A percentile compares a stretch with the other conserved stretches of the same genome.
phyloP scores from a whole-genome alignment of 2,797 vertebrate genomes.

The Eleutherodactylus coqui region DNA sequence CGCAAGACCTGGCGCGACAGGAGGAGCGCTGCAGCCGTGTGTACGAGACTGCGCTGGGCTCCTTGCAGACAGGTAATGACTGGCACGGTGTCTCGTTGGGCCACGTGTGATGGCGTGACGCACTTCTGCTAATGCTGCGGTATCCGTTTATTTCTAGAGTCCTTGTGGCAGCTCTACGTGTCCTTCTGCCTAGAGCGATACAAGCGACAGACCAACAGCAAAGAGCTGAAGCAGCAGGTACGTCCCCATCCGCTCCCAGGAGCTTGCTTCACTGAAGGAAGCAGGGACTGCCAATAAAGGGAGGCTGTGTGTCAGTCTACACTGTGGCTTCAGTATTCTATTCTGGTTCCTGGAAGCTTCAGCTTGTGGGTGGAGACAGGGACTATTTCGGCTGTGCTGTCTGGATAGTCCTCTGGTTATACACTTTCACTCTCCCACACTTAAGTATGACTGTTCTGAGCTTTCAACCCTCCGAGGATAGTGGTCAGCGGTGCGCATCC shows the following conservation, averaged over 20 bases:
- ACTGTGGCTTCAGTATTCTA: background rate
- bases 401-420: too few species aligned
- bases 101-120: too few species aligned
- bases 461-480: too few species aligned
- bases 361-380: background rate
- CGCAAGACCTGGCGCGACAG: slow-evolving; percentile 75
- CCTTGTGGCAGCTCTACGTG: slow-evolving; percentile 90
- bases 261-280: too few species aligned
- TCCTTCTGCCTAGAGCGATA: slow-evolving; percentile 86
- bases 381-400: too few species aligned
- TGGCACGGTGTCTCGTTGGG: too few species aligned
- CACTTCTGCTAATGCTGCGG: background rate
- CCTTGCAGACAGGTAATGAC: slow-evolving; percentile 80
- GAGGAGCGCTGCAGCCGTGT: slow-evolving; percentile 88
- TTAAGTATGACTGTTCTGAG: too few species aligned
- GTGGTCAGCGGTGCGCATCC: too few species aligned
- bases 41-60: slow-evolving; percentile 87
- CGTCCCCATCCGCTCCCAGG: background rate
- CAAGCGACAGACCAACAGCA: slow-evolving; percentile 88
- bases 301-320: background rate
- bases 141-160: slow-evolving; percentile 73
- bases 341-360: too few species aligned
- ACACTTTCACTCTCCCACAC: too few species aligned
- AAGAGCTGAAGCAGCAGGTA: slow-evolving; percentile 87
- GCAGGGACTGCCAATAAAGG: too few species aligned